Conservation (phyloP, 2,797 vertebrate species). For the Enteromius radiatus region DNA sequence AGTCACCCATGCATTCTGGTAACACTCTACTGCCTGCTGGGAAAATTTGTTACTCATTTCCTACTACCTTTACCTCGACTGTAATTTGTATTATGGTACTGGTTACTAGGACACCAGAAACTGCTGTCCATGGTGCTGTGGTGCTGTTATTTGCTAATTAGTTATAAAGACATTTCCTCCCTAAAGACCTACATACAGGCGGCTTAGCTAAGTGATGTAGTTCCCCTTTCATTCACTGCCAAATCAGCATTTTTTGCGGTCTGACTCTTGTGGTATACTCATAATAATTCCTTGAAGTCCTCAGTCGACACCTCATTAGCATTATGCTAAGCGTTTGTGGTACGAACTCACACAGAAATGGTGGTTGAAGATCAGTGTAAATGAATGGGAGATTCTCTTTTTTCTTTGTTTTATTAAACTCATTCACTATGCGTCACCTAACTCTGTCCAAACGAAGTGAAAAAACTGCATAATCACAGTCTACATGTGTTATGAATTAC, state of each 20-base stretch:
- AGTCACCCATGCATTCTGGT: slow-evolving; percentile 1
- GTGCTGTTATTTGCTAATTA: slow-evolving; percentile 59
- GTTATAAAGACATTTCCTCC: slow-evolving; percentile 57
- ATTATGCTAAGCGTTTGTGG: slow-evolving; percentile 64
- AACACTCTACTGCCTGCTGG: slow-evolving; percentile 11
- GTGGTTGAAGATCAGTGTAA: slow-evolving; percentile 42
- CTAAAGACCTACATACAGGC: slow-evolving; percentile 35
- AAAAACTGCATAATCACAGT: slow-evolving; percentile 15
- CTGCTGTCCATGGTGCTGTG: slow-evolving; percentile 48
- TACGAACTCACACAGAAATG: slow-evolving; percentile 33
- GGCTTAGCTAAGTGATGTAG: slow-evolving; percentile 25
- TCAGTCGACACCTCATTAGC: slow-evolving; percentile 67
- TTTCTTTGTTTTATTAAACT: slow-evolving; percentile 17
- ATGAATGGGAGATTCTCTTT: slow-evolving; percentile 9
- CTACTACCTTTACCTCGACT: slow-evolving; percentile 21
- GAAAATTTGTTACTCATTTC: slow-evolving; percentile 39
- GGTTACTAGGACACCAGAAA: slow-evolving; percentile 41
- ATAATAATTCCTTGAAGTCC: slow-evolving; percentile 64
- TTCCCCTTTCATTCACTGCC: slow-evolving; percentile 62
- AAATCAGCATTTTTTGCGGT: slow-evolving; percentile 51
- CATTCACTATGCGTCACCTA: slow-evolving; percentile 28
- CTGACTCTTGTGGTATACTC: slow-evolving; percentile 60
- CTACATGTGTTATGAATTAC: slow-evolving; percentile 33
- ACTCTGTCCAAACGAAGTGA: slow-evolving; percentile 36
- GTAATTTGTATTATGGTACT: slow-evolving; percentile 40